Percentiles rank a stretch among this genome's conserved stretches.
Evolutionary conservation across 1,140 invertebrate species (phyloP).

Genomic region (Scaptomyza pallida): DNA sequence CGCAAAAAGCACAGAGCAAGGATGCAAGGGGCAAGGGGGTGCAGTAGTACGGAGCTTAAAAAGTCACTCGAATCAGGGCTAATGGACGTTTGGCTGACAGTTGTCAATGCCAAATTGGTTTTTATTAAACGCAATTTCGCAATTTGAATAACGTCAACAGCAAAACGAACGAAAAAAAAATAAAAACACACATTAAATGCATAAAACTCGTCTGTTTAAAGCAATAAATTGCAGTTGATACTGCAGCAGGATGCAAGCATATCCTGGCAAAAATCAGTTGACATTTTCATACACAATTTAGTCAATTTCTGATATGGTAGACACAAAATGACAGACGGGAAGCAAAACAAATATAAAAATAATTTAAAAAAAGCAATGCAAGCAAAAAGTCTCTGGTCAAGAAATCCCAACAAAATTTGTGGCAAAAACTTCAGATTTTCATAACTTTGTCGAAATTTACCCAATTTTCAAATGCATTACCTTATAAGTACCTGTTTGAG

Average conservation of each 20-base stretch:
- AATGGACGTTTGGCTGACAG: conserved; percentile 65
- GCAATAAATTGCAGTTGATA: conserved; percentile 7
- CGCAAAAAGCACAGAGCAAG: not conserved
- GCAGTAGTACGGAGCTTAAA: not conserved
- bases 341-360: not conserved
- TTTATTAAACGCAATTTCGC: conserved; percentile 60
- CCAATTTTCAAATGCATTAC: no score
- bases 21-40: no score
- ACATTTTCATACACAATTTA: conserved; percentile 20
- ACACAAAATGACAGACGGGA: not conserved
- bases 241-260: conserved; percentile 1
- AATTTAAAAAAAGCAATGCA: no score
- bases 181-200: conserved; percentile 55
- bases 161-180: no score
- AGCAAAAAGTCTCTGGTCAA: no score
- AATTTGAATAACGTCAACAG: conserved; percentile 56
- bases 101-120: conserved; percentile 71
- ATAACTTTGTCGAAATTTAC: no score
- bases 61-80: conserved; percentile 29
- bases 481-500: no score
- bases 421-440: no score
- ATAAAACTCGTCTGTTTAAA: conserved; percentile 26
- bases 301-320: conserved; percentile 26
- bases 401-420: no score
- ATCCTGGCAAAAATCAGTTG: conserved; percentile 1